phyloP scores from a whole-genome alignment of 2,888 invertebrate genomes.

The Andrena praecox region DNA sequence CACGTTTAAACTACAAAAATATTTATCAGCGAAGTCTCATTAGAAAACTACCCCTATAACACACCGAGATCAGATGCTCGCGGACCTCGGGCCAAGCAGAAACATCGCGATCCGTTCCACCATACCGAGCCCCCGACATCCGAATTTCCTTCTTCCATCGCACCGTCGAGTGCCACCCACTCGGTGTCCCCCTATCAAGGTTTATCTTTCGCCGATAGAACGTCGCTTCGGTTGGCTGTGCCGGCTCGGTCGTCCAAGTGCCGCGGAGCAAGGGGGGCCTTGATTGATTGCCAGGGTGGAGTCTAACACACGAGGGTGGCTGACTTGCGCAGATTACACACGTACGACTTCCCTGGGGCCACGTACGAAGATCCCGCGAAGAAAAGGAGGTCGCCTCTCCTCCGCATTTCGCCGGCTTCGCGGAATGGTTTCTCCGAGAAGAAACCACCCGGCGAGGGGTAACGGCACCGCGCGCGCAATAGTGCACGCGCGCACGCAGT shows the following conservation, averaged over 20 bases:
- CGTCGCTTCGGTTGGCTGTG: slow-evolving; percentile 62
- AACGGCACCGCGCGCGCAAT: neutral
- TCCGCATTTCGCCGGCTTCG: slow-evolving; percentile 40
- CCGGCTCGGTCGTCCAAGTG: slow-evolving; percentile 38
- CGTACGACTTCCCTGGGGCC: slow-evolving; percentile 46
- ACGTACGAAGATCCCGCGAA: slow-evolving; percentile 54
- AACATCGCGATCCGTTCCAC: too few species aligned
- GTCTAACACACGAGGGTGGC: slow-evolving; percentile 77
- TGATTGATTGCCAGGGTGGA: slow-evolving; percentile 81
- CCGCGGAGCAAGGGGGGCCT: slow-evolving; percentile 54
- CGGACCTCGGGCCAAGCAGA: too few species aligned
- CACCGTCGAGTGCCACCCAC: slow-evolving; percentile 44
- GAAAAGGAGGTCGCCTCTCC: slow-evolving; percentile 55
- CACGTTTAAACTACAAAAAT: neutral
- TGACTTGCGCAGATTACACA: slow-evolving; percentile 75
- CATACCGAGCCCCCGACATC: neutral
- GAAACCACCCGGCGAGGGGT: slow-evolving; percentile 6
- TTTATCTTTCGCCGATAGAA: slow-evolving; percentile 69
- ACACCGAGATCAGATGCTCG: too few species aligned
- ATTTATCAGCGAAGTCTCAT: too few species aligned
- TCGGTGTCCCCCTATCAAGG: slow-evolving; percentile 33
- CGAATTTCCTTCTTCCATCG: slow-evolving; percentile 41
- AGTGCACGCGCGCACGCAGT: neutral
- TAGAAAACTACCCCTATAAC: too few species aligned
- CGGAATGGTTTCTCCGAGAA: slow-evolving; percentile 33